These are phyloP conservation scores for Crepidodera aurea DNA, from an alignment of 2,888 invertebrate species.

Conservation along the genomic window DNA sequence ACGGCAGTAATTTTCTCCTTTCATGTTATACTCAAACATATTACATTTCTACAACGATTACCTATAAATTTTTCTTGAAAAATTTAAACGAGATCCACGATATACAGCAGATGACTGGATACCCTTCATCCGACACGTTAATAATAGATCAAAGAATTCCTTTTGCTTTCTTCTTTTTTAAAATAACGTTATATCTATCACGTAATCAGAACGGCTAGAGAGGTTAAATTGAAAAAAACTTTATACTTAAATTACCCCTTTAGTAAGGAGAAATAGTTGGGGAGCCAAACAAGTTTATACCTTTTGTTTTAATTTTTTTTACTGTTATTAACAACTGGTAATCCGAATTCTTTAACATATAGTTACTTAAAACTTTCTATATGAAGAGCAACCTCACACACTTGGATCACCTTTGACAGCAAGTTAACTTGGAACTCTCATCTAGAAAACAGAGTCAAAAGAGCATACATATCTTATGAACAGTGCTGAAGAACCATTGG, in stretches of 20 bases:
- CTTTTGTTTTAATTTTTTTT: no score
- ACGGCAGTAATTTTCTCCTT: background rate
- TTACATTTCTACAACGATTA: background rate
- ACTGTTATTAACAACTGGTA: no score
- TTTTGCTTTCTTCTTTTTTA: background rate
- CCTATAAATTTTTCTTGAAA: background rate
- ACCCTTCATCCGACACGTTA: background rate
- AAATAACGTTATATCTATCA: background rate
- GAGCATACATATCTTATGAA: no score
- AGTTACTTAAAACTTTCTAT: no score
- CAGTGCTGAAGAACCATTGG: no score
- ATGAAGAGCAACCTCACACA: no score
- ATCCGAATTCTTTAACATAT: no score
- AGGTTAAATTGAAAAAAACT: background rate
- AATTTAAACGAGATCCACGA: background rate
- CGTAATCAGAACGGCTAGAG: background rate
- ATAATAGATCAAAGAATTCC: constrained; percentile 3
- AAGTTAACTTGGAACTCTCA: no score
- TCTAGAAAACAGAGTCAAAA: no score
- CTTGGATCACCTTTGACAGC: no score
- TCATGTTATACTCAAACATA: background rate
- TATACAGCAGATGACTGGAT: background rate
- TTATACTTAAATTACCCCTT: background rate
- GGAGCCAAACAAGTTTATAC: no score
- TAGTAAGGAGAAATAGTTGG: background rate